These are phyloP conservation scores for Chlorops oryzae DNA, from an alignment of 1,140 invertebrate genomes.

Conservation along the genomic window DNA sequence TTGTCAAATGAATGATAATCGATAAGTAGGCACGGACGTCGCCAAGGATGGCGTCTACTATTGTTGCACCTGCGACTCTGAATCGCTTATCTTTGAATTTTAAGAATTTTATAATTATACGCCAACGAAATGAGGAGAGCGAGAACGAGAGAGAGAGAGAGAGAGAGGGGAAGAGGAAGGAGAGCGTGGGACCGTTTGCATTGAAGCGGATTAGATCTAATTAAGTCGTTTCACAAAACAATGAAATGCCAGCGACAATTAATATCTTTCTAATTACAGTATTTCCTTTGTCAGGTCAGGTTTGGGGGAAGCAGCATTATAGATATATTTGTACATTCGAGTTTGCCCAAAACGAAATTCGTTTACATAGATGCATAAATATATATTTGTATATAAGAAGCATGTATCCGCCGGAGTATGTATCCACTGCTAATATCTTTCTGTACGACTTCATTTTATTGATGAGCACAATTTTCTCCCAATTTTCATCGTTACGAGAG, in stretches of 20 bases:
- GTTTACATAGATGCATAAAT: background rate
- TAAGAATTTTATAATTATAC: too few relatives aligned
- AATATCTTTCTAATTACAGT: constrained; percentile 48
- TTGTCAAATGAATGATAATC: background rate
- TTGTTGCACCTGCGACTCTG: background rate
- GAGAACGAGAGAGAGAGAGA: background rate
- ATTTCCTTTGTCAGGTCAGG: constrained; percentile 44
- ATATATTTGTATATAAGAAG: background rate
- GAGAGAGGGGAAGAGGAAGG: background rate
- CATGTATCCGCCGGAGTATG: background rate
- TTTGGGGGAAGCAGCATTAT: too few relatives aligned
- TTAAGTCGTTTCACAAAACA: constrained; percentile 48
- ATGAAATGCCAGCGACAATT: constrained; percentile 49
- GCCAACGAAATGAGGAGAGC: background rate
- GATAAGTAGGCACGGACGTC: background rate
- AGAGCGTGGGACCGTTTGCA: background rate
- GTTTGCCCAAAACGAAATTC: background rate
- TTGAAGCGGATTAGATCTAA: constrained; percentile 1
- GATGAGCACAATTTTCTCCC: too few relatives aligned
- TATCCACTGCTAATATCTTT: background rate
- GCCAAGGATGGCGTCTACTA: background rate
- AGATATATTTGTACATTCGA: too few relatives aligned
- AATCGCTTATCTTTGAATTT: background rate
- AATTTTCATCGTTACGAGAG: too few relatives aligned
- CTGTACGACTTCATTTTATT: too few relatives aligned